These are phyloP conservation scores for Synergus umbraculus DNA, from an alignment of 2,888 invertebrate genomes.

Conservation along the genomic window DNA sequence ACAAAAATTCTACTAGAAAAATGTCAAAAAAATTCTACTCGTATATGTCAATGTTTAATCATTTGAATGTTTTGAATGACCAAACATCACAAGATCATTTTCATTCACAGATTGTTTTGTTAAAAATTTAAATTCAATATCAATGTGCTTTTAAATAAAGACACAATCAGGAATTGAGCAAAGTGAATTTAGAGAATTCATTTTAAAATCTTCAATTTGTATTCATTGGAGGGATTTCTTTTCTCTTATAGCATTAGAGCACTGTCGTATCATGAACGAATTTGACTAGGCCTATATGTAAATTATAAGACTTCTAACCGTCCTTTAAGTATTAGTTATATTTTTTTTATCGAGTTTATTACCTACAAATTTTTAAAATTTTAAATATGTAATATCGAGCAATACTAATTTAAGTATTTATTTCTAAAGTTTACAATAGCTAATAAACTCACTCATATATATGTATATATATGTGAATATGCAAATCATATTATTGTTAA, in stretches of 20 bases:
- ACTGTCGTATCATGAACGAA: background rate
- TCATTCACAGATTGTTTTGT: background rate
- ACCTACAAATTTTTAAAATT: too few species aligned
- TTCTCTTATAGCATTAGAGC: background rate
- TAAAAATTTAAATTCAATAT: background rate
- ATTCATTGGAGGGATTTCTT: background rate
- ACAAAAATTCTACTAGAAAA: background rate
- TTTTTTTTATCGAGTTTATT: too few species aligned
- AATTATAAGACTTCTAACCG: conserved; percentile 21
- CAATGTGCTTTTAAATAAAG: background rate
- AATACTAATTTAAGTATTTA: too few species aligned
- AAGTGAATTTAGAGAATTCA: background rate
- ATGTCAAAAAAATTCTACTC: background rate
- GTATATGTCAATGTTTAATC: background rate
- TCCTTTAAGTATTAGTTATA: conserved; percentile 14
- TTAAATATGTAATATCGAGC: too few species aligned
- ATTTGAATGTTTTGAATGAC: background rate
- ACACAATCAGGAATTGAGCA: background rate
- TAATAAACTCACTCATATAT: too few species aligned
- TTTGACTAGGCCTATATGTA: background rate
- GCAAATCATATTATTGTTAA: too few species aligned
- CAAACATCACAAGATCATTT: background rate
- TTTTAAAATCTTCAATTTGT: background rate
- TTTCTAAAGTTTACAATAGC: too few species aligned
- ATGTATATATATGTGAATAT: too few species aligned